These are phyloP conservation scores for Monoplex corrugatus DNA, from an alignment of 2,888 invertebrate genomes.

Conservation along the genomic window DNA sequence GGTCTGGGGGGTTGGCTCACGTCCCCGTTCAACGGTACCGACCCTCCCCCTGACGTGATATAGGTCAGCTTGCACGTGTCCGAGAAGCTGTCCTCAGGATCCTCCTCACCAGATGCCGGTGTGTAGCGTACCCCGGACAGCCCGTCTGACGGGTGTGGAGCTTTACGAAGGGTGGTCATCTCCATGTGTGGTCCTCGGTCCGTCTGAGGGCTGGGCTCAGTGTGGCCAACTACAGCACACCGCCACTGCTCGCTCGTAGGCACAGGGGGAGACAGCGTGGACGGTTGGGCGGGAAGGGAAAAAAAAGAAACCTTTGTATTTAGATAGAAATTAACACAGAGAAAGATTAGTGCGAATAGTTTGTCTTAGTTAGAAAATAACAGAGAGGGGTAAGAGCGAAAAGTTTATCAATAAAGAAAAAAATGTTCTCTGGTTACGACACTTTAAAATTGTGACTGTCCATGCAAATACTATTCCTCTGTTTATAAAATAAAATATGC, in stretches of 20 bases:
- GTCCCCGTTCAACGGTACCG: constrained; percentile 16
- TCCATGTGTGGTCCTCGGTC: background rate
- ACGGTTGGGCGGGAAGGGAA: background rate
- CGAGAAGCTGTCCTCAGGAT: constrained; percentile 26
- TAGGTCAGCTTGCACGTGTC: constrained; percentile 40
- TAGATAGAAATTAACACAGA: background rate
- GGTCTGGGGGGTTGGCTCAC: background rate
- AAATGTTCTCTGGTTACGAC: background rate
- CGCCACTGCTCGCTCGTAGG: background rate
- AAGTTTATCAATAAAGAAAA: background rate
- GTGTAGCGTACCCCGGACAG: constrained; percentile 43
- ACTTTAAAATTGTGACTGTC: background rate
- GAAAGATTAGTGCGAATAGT: too few species aligned
- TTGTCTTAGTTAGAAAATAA: background rate
- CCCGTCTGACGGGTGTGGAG: constrained; percentile 4
- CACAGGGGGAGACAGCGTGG: constrained; percentile 35
- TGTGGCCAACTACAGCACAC: background rate
- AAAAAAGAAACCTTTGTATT: background rate
- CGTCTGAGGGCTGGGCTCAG: background rate
- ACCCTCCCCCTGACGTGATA: constrained; percentile 6
- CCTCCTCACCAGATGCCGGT: constrained; percentile 41
- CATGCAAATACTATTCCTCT: too few species aligned
- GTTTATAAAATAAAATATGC: too few species aligned
- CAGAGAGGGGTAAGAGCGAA: background rate
- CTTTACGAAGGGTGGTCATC: constrained; percentile 35